Evolutionary conservation across 2,888 invertebrate genomes (phyloP), one percentile per base, ranked within the genome.

Genomic region (Toxonevra muliebris): DNA sequence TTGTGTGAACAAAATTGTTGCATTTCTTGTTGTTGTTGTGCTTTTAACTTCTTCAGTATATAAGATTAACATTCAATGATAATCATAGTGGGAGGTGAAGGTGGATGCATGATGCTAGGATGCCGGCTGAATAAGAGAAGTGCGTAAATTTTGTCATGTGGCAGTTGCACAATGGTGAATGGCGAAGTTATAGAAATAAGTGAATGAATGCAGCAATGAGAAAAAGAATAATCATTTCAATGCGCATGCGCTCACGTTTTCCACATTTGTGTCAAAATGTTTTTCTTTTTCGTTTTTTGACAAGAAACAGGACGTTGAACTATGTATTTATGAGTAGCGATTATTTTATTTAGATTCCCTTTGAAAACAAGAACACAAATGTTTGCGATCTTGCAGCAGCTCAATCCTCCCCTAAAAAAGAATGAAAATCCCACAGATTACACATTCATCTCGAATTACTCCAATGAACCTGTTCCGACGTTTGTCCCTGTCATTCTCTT

Each of bases 1-100:
- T 82, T 82, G 82, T 81, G 81, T 78, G 81, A 82, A 80, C 48
- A 64, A 66, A 65, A 71, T 69, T 58, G 42, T 52, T 52, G 45
- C 50, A 48, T 45, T 59, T 60, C 30, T 53, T 55, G 19, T 63
- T 45, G 30, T 48, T 59, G 19, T 55, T 30, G 19, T 59, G 45
- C 52, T 59, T 53, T 42, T 66, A 30, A 54, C 54, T 55, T 61
- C 45, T 40, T 19, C n/a, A 17, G 17, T 48, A 61, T 45, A 12
- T 3, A 19, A 68, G 72, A 73, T 73, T 66, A 69, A 68, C 71
- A 73, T 70, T 69, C 48, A 59, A 59, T 62, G 73, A 73, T 73
- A 71, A 70, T 60, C 17, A 50, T 42, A 54, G 69, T 68, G 68
- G 68, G 68, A 63, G 70, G 70, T 52, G 65, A 53, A 58, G 52